phyloP scores from a whole-genome alignment of 2,888 invertebrate species.

The Stenoptilia bipunctidactyla region DNA sequence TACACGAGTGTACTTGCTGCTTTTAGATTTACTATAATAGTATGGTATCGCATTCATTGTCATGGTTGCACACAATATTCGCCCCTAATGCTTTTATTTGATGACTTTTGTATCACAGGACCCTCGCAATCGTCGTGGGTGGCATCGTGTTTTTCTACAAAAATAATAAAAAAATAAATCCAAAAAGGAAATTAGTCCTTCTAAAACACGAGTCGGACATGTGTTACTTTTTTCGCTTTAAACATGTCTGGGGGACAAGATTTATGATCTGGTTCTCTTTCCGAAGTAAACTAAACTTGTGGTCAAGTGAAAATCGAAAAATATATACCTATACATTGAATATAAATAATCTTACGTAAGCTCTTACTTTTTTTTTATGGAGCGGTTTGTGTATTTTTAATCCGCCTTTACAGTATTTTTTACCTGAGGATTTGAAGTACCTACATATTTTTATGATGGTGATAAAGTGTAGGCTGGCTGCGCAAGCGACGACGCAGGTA shows the following conservation, averaged over 20 bases:
- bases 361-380: slow-evolving; percentile 21
- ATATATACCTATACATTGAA: slow-evolving; percentile 34
- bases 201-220: slow-evolving; percentile 63
- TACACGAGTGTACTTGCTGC: slow-evolving; percentile 17
- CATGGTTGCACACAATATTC: slow-evolving; percentile 21
- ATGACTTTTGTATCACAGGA: slow-evolving; percentile 24
- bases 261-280: slow-evolving; percentile 53
- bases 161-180: slow-evolving; percentile 46
- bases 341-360: slow-evolving; percentile 27
- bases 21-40: slow-evolving; percentile 13
- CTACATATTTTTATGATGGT: slow-evolving; percentile 22
- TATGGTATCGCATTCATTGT: slow-evolving; percentile 17
- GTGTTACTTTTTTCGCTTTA: slow-evolving; percentile 69
- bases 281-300: slow-evolving; percentile 40
- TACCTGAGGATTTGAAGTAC: slow-evolving; percentile 45
- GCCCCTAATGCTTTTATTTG: slow-evolving; percentile 28
- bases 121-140: slow-evolving; percentile 54
- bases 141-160: slow-evolving; percentile 49
- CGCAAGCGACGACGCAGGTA: too few relatives aligned
- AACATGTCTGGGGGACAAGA: slow-evolving; percentile 51
- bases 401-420: slow-evolving; percentile 37
- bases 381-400: slow-evolving; percentile 43
- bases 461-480: slow-evolving; percentile 10
- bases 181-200: slow-evolving; percentile 65
- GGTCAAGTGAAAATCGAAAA: slow-evolving; percentile 42